phyloP scores from a whole-genome alignment of 2,888 invertebrate species.

The Panzeria rudis region DNA sequence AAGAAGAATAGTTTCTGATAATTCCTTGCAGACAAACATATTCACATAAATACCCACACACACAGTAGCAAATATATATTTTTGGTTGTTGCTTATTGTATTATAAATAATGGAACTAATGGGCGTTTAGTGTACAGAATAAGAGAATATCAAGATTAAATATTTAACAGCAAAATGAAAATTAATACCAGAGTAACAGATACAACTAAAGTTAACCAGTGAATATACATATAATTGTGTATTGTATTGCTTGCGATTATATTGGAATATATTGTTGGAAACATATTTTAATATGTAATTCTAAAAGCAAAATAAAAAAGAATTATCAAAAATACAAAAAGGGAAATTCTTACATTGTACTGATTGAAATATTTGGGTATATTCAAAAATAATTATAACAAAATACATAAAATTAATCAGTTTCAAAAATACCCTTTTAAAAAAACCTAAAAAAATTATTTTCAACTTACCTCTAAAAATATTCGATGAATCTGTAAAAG shows the following conservation, averaged over 20 bases:
- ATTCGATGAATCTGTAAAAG: background rate
- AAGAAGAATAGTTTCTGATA: background rate
- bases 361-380: background rate
- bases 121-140: conserved; percentile 58
- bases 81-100: conserved; percentile 43
- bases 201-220: conserved; percentile 3
- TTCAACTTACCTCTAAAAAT: background rate
- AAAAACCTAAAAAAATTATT: too few relatives aligned
- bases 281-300: conserved; percentile 19
- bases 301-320: background rate
- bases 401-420: background rate
- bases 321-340: background rate
- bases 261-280: conserved; percentile 10
- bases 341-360: background rate
- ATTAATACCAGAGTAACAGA: conserved; percentile 29
- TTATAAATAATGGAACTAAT: conserved; percentile 68
- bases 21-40: background rate
- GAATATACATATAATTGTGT: background rate
- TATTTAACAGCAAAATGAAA: conserved; percentile 53
- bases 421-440: background rate
- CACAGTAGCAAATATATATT: background rate
- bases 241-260: conserved; percentile 6
- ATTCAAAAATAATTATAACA: background rate
- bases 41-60: background rate
- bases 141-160: conserved; percentile 61